Percentiles rank a stretch among this genome's conserved stretches.
phyloP scores from a whole-genome alignment of 2,888 invertebrate genomes.

The Brachyopa scutellaris region DNA sequence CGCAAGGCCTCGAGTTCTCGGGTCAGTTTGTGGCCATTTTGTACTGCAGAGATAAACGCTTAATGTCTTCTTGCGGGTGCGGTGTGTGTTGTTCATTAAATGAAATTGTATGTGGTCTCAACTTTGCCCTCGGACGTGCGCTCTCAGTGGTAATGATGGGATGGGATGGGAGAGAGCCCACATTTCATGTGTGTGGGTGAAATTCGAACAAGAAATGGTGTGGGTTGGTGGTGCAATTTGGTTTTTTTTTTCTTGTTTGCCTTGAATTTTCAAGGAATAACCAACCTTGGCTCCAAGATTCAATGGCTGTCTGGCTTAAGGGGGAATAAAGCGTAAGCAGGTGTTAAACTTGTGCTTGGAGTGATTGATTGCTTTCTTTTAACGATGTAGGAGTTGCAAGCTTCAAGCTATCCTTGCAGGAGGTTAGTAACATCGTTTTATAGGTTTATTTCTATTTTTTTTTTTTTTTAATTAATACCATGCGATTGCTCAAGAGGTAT shows the following conservation, averaged over 20 bases:
- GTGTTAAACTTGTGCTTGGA: too few species aligned
- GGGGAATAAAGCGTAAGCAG: too few species aligned
- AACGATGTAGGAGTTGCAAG: too few species aligned
- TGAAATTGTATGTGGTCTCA: slow-evolving; percentile 57
- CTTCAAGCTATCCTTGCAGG: too few species aligned
- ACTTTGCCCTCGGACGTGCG: slow-evolving; percentile 56
- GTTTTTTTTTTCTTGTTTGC: background rate
- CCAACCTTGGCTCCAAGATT: too few species aligned
- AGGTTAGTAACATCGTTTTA: too few species aligned
- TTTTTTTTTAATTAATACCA: too few species aligned
- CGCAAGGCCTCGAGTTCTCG: slow-evolving; percentile 27
- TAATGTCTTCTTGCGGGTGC: slow-evolving; percentile 56
- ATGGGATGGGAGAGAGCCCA: too few species aligned
- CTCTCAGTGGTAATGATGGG: background rate
- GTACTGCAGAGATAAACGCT: slow-evolving; percentile 51
- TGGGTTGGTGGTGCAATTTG: slow-evolving; percentile 17
- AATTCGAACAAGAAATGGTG: slow-evolving; percentile 16
- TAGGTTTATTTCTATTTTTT: too few species aligned
- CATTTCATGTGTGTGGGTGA: slow-evolving; percentile 35
- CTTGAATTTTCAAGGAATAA: background rate
- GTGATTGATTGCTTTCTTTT: too few species aligned
- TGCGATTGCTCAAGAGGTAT: too few species aligned
- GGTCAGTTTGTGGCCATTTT: slow-evolving; percentile 65
- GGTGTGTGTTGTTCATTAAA: slow-evolving; percentile 62
- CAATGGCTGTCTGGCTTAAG: too few species aligned